Conservation (phyloP, 2,797 vertebrate species). For the Huso huso region DNA sequence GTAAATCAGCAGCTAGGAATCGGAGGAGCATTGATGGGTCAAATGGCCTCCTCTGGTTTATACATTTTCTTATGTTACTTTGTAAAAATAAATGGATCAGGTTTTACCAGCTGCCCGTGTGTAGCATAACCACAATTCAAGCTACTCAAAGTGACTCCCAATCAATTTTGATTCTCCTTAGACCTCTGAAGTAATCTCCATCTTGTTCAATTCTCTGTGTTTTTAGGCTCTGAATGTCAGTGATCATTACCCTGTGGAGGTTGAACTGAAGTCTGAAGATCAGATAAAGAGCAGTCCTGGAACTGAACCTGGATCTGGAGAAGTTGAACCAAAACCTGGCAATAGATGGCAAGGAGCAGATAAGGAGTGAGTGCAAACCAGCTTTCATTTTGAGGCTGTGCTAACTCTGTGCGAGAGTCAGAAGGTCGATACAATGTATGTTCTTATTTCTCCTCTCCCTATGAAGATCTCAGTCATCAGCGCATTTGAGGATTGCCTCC, state of each 20-base stretch:
- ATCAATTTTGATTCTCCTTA: too few relatives aligned
- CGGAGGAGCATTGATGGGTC: too few relatives aligned
- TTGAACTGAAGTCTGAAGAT: conserved; percentile 39
- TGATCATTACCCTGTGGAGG: conserved; percentile 62
- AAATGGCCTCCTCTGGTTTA: too few relatives aligned
- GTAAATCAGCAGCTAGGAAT: too few relatives aligned
- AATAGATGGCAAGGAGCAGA: not conserved
- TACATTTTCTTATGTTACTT: too few relatives aligned
- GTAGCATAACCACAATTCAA: too few relatives aligned
- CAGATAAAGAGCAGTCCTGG: conserved; percentile 10
- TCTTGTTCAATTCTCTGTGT: not conserved
- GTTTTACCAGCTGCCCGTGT: too few relatives aligned
- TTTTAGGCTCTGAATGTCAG: conserved; percentile 50
- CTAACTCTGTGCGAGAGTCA: not conserved
- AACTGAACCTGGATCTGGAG: conserved; percentile 38
- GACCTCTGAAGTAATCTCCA: too few relatives aligned
- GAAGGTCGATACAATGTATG: too few relatives aligned
- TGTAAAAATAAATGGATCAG: too few relatives aligned
- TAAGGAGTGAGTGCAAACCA: not conserved
- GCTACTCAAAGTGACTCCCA: too few relatives aligned
- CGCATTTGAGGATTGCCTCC: conserved; percentile 59
- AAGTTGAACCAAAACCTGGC: conserved; percentile 23
- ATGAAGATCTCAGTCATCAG: conserved; percentile 18
- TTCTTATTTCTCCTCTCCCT: not conserved
- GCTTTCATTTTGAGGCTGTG: not conserved